phyloP scores from a whole-genome alignment of 2,888 invertebrate genomes.

The Sylvicola fuscatus region DNA sequence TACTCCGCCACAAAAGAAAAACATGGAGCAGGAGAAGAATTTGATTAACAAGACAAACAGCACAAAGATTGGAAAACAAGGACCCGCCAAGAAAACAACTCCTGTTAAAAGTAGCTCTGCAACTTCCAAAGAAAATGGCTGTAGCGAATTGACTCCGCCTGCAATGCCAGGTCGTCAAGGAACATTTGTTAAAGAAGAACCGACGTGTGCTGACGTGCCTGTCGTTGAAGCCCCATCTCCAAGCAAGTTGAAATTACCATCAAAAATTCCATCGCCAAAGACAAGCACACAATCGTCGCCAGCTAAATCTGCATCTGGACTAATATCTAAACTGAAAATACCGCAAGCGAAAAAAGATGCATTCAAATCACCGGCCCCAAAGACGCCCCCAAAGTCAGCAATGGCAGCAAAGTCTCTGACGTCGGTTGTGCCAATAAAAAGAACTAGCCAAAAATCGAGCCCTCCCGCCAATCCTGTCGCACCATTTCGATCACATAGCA shows the following conservation, averaged over 20 bases:
- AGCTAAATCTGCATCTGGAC: slow-evolving; percentile 4
- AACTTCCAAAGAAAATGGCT: slow-evolving; percentile 28
- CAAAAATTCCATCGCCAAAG: slow-evolving; percentile 19
- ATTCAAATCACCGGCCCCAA: slow-evolving; percentile 14
- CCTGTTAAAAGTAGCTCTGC: slow-evolving; percentile 8
- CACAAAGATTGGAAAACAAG: neutral
- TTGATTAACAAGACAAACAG: neutral
- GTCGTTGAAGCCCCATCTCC: slow-evolving; percentile 16
- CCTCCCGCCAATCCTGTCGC: slow-evolving; percentile 8
- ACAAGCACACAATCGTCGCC: slow-evolving; percentile 8
- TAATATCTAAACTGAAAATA: slow-evolving; percentile 21
- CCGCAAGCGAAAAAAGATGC: slow-evolving; percentile 19
- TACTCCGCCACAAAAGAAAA: slow-evolving; percentile 15
- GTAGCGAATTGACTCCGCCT: slow-evolving; percentile 8
- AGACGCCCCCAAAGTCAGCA: slow-evolving; percentile 13
- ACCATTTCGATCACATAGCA: slow-evolving; percentile 23
- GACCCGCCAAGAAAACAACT: neutral
- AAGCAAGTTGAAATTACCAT: slow-evolving; percentile 12
- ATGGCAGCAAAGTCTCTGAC: slow-evolving; percentile 13
- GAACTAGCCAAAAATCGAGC: slow-evolving; percentile 4
- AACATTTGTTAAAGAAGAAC: slow-evolving; percentile 79
- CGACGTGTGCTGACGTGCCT: slow-evolving; percentile 21
- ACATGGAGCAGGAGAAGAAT: slow-evolving; percentile 11
- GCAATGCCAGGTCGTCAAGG: slow-evolving; percentile 58
- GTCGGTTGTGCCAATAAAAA: slow-evolving; percentile 11